Base-by-base conservation (phyloP, 2,888 invertebrate genomes). In the Philopedon plagiatum region DNA sequence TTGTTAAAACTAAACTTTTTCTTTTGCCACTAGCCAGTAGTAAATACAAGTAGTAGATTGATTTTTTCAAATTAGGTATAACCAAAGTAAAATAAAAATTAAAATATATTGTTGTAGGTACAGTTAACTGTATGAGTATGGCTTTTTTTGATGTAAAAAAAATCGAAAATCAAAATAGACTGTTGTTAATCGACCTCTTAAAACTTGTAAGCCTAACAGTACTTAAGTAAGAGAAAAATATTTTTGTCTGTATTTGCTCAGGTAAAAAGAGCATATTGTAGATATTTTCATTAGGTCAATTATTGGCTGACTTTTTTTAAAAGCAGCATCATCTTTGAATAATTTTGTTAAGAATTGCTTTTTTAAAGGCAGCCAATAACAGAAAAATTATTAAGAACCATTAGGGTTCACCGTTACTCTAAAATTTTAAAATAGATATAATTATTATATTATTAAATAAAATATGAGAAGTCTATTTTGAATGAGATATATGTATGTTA, bases 401-500 rank as follows among this genome's bases (percentile, higher is more conserved):
- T 60, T 37, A 54, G 34, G 67, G 26, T 68, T 68, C 68, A 61
- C 61, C 68, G 61, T 61, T 68, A 68, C 13, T 58, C 11, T 46
- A 66, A 51, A 54, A 15, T 54, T 37, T 57, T 57, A 60, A 66
- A 58, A 49, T 23, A 15, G 41, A 56, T 57, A 51, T 39, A 68
- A 37, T 13, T 39, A 23, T 32, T 34, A 34, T 44, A 51, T 51
- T 18, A 23, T 54, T 32, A 51, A 39, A 61, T 41, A 26, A 58
- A 7, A 61, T 46, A 49, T 32, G 46, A 71, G 39, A 62, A 60
- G 51, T 69, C 71, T 76, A 76, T 76, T 76, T 84, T 85, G 82
- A 85, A 80, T 83, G 82, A 84, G 79, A 78, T 84, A 83, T 83
- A 82, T 84, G 81, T 83, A 83, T 83, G 83, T 83, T 82, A 83